phyloP scores from a whole-genome alignment of 2,797 vertebrate species.

The Ibycter americanus region DNA sequence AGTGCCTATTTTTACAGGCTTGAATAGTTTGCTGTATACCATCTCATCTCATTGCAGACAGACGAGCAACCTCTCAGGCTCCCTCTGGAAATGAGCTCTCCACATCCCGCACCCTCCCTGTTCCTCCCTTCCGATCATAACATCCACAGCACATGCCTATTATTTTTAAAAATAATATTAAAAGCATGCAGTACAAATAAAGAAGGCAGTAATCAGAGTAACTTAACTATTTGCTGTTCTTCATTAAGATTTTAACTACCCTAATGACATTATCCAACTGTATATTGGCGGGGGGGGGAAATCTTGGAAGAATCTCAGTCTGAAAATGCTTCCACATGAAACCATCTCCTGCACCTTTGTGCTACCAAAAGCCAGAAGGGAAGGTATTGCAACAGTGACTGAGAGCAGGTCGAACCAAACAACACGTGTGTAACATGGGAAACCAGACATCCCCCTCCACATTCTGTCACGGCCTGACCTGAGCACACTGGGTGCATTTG shows the following conservation, averaged over 20 bases:
- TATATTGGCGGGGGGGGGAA: not conserved
- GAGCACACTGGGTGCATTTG: too few species aligned
- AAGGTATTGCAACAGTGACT: not conserved
- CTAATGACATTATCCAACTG: not conserved
- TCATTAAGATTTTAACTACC: not conserved
- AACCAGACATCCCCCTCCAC: not conserved
- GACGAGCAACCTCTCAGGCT: not conserved
- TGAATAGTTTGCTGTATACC: not conserved
- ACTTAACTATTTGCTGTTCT: not conserved
- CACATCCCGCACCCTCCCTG: not conserved
- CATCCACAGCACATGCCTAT: not conserved
- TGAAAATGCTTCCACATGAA: not conserved
- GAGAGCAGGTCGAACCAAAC: not conserved
- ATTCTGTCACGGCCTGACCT: not conserved
- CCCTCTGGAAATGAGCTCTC: not conserved
- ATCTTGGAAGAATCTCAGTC: not conserved
- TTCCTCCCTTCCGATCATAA: not conserved
- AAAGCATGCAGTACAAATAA: not conserved
- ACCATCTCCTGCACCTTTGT: not conserved
- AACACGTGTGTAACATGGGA: rapidly evolving
- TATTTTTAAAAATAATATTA: not conserved
- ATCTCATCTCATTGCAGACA: not conserved
- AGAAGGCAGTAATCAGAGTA: not conserved
- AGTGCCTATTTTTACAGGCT: slow-evolving; percentile 13
- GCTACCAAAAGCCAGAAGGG: not conserved